These are phyloP conservation scores for Prolemur simus DNA, from an alignment of 2,113 vertebrate species.

Conservation along the genomic window DNA sequence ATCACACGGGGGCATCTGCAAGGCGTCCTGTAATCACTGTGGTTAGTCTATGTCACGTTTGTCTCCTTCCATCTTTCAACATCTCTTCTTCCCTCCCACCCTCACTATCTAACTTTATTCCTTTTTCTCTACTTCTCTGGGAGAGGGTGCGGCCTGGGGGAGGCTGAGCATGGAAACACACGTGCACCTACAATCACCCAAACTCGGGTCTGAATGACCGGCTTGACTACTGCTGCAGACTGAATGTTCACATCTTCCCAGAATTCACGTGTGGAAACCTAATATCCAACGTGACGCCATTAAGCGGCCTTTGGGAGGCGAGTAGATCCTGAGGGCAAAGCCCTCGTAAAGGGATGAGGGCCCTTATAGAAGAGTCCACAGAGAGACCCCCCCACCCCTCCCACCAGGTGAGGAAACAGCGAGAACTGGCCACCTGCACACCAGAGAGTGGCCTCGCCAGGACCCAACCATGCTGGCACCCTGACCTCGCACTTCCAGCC, in stretches of 20 bases:
- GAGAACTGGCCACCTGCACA: fast-evolving
- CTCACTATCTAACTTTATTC: background rate
- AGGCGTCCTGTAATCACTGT: fast-evolving
- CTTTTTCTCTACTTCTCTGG: background rate
- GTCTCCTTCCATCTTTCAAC: background rate
- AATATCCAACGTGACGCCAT: fast-evolving
- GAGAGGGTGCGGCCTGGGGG: fast-evolving
- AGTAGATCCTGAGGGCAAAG: background rate
- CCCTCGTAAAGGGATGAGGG: no score
- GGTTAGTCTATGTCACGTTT: fast-evolving
- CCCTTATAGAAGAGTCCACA: background rate
- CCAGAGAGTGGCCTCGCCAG: fast-evolving
- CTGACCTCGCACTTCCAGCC: background rate
- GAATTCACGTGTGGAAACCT: background rate
- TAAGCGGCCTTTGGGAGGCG: background rate
- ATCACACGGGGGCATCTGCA: background rate
- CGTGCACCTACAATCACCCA: fast-evolving
- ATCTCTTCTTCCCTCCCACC: background rate
- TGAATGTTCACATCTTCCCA: background rate
- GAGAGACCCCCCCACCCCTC: no score
- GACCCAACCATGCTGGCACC: background rate
- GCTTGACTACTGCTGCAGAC: background rate
- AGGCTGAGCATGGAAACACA: background rate
- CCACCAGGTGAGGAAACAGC: background rate
- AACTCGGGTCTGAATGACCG: background rate